Conservation (phyloP, 2,113 vertebrate genomes). For the Perca fluviatilis region DNA sequence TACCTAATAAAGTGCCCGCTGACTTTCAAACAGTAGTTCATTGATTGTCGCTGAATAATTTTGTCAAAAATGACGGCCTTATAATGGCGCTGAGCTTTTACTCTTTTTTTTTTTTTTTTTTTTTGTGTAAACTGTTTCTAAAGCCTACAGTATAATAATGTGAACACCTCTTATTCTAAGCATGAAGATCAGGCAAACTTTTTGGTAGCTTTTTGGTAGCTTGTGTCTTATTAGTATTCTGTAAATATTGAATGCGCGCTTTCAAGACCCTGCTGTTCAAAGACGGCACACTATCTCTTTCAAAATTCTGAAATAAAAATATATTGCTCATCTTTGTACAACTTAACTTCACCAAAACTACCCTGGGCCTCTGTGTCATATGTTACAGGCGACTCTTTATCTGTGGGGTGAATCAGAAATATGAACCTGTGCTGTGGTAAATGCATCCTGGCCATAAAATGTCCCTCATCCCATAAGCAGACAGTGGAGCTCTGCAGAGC, state of each 20-base stretch:
- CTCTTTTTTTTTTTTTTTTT: not conserved
- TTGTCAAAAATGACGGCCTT: not conserved
- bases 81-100: not conserved
- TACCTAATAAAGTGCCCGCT: not conserved
- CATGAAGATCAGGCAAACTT: not conserved
- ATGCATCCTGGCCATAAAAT: constrained; percentile 39
- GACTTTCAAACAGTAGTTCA: not conserved
- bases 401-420: constrained; percentile 49
- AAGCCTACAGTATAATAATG: not conserved
- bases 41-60: not conserved
- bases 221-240: constrained; percentile 15
- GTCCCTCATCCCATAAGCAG: constrained; percentile 42
- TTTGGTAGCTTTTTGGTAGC: not conserved
- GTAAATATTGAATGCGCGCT: constrained; percentile 58
- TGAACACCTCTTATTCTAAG: not conserved
- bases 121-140: not conserved
- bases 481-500: constrained; percentile 49
- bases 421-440: constrained; percentile 41
- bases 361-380: constrained; percentile 6
- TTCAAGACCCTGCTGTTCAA: constrained; percentile 20
- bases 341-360: not conserved
- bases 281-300: constrained; percentile 1
- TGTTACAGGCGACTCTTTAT: constrained; percentile 16
- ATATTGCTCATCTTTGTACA: not conserved
- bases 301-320: not conserved